Conservation (phyloP, 1,140 invertebrate genomes). For the Aethina tumida region DNA sequence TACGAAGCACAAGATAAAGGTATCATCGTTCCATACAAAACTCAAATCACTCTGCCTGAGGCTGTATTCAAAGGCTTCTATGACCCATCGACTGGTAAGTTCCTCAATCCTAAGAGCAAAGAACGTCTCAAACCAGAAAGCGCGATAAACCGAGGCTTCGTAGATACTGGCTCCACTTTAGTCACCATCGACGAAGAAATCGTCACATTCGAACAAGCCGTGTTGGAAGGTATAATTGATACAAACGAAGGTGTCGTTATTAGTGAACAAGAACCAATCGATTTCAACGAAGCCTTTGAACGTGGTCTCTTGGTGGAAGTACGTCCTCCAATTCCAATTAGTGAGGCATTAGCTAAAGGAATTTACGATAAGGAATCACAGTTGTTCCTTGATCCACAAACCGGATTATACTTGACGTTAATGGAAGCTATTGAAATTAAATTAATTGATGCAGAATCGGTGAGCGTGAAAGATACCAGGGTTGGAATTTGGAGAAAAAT, state of each 20-base stretch:
- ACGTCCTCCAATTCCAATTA: slow-evolving; percentile 68
- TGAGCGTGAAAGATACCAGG: slow-evolving; percentile 72
- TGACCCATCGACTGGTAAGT: slow-evolving; percentile 59
- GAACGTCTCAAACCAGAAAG: slow-evolving; percentile 59
- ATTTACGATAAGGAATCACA: slow-evolving; percentile 66
- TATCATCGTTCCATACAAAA: slow-evolving; percentile 69
- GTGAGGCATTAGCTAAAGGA: slow-evolving; percentile 74
- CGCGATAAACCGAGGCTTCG: slow-evolving; percentile 54
- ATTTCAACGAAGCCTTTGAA: slow-evolving; percentile 80
- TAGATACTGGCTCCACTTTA: slow-evolving; percentile 71
- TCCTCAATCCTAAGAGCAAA: slow-evolving; percentile 57
- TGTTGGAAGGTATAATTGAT: slow-evolving; percentile 69
- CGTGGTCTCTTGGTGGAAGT: slow-evolving; percentile 72
- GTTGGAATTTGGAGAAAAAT: slow-evolving; percentile 65
- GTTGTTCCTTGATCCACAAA: slow-evolving; percentile 70
- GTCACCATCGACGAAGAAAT: slow-evolving; percentile 62
- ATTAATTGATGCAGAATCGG: slow-evolving; percentile 72
- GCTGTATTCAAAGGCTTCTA: slow-evolving; percentile 80
- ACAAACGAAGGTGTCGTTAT: slow-evolving; percentile 59
- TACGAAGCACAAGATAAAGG: slow-evolving; percentile 71
- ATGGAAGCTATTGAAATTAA: slow-evolving; percentile 62
- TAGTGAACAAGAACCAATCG: slow-evolving; percentile 52
- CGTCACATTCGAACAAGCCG: slow-evolving; percentile 72
- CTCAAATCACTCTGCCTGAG: slow-evolving; percentile 73
- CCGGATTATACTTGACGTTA: slow-evolving; percentile 63